Base-by-base conservation (phyloP, 2,888 invertebrate genomes). In the Mechanitis messenoides region DNA sequence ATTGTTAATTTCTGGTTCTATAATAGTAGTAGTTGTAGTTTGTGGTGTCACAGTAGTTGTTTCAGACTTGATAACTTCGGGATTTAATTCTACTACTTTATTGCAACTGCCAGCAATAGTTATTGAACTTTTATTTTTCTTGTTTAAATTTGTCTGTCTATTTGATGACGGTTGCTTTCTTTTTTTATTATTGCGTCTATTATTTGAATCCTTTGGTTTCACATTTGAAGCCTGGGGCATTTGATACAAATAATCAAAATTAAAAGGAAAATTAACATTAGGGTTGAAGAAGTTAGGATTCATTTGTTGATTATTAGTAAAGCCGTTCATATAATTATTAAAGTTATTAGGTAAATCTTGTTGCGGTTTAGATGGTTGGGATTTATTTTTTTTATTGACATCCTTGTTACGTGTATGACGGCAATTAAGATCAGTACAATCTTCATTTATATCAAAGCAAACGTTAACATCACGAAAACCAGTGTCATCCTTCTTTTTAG, bases 191-290 rank as follows among this genome's bases (percentile, higher is more conserved):
- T 53, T 64, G 3, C 60, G 53, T 20, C 55, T 67, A 55, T 57
- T 70, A 45, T 64, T 58, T 3, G 56, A 42, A 31, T 60, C 58
- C 9, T 54, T 67, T n/a, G 57, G 3, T 7, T 47, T 59, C 35
- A 53, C 2, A 60, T 55, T 64, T 2, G 62, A 45, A 20, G 58
- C 53, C 60, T 68, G 64, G 33, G 68, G 58, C 33, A 61, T 56
- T 68, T 69, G 69, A 60, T 71, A 70, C 33, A 71, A 62, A 56
- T 72, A 67, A 42, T 68, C 67, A 63, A 69, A 67, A 45, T 72
- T 68, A 47, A 64, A 71, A 4, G 72, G 72, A 57, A 66, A 71
- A 42, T 64, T 63, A 12, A 38, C 50, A 45, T 61, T 64, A 33
- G 58, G 35, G 11, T 54, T 53, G 38, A 60, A 66, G 46, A 62